Percentiles rank a stretch among this genome's conserved stretches.
Evolutionary conservation across 2,797 vertebrate genomes (phyloP).

Genomic region (Lacerta viridis): DNA sequence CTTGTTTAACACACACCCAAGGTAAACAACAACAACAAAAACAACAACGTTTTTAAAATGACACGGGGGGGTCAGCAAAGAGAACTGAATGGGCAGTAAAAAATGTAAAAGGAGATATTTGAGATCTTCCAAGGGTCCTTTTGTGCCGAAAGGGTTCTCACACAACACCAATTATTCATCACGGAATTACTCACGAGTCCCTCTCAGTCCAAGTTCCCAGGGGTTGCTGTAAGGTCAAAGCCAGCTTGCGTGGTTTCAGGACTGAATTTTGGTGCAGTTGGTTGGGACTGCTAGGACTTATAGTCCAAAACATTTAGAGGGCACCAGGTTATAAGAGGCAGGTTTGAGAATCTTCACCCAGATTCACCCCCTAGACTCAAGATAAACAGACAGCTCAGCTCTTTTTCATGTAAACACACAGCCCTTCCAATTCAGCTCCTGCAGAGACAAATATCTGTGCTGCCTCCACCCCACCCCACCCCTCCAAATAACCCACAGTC

Average conservation of each 20-base stretch:
- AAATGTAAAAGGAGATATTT: background rate
- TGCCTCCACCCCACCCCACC: background rate
- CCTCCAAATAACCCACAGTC: background rate
- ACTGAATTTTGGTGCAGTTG: background rate
- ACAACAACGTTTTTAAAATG: background rate
- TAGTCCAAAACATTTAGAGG: too few species aligned
- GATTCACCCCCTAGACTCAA: background rate
- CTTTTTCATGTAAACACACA: background rate
- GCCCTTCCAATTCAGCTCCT: too few species aligned
- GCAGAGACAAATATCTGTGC: too few species aligned
- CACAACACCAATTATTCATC: background rate
- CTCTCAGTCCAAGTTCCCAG: background rate
- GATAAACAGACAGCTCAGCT: background rate
- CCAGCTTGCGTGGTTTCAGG: background rate
- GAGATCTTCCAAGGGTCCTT: background rate
- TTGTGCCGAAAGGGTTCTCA: background rate
- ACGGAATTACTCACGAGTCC: background rate
- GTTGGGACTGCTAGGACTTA: too few species aligned
- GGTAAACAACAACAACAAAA: too few species aligned
- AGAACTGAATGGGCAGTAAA: background rate
- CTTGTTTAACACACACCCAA: too few species aligned
- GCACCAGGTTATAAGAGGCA: too few species aligned
- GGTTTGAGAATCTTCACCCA: background rate
- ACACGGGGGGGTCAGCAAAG: background rate
- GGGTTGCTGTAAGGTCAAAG: background rate